Base-by-base conservation (phyloP, 2,888 invertebrate genomes). In the Arctia plantaginis region DNA sequence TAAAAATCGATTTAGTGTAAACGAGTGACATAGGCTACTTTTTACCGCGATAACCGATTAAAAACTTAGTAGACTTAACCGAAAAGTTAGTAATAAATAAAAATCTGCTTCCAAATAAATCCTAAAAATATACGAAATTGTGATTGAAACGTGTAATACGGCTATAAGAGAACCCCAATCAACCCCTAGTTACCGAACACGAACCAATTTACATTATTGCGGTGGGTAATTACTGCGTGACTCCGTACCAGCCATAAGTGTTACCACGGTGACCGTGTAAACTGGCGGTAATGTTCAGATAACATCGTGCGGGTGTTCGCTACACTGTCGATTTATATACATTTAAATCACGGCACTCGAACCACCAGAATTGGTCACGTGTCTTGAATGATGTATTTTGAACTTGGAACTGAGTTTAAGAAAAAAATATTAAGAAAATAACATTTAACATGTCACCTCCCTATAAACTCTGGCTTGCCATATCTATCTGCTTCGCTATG, bases 121-220 rank as follows among this genome's bases (percentile, higher is more conserved):
- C 64, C 33, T 20, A 23, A 65, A 65, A 65, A 20, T 10, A 7
- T 12, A 20, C 20, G 10, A 18, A 30, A 35, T 39, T n/a, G 30
- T 62, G 27, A 62, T 30, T 27, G 62, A 62, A 35, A 65, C 35
- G 35, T 39, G 41, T 41, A 12, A 41, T 1, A 55, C 12, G n/a
- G 10, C 27, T n/a, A 71, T 41, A 30, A 65, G 64, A 75, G 84
- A 85, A 85, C 84, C 85, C 84, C 68, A 72, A 84, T 80, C 82
- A 77, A 82, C 84, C 84, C 85, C 82, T 84, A 79, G 79, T 85
- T 82, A 85, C 81, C 65, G 81, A 81, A 82, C 86, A 85, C 85
- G 85, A 84, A 85, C 80, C 85, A 85, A 85, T 85, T 85, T 85
- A 82, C 84, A 85, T 85, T 82, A 85, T 85, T 82, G 79, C 78